Evolutionary conservation across 2,113 vertebrate species (phyloP), one percentile per base, ranked within the genome.

Genomic region (Euleptes europaea): DNA sequence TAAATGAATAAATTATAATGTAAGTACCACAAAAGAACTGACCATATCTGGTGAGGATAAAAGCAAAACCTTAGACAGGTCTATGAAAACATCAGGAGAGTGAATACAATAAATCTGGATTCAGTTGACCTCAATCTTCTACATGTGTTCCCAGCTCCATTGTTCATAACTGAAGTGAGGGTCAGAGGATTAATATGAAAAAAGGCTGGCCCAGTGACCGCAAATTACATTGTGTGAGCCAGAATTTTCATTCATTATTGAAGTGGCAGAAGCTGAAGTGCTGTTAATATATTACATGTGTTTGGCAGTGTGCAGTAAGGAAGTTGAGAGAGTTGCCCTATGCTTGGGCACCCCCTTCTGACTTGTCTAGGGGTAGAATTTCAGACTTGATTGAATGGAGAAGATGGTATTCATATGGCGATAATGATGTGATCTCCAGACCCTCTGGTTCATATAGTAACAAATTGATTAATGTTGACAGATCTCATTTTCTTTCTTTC

Each of bases 161-260:
- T 82, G 86, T 42, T 94, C 14, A 2, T 73, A 79, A 74, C 44
- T 86, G 71, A 78, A 92, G 89, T 74, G 75, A 88, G 72, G 87
- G 84, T 83, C 63, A 83, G 51, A 92, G 69, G 85, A 90, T 91
- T 90, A 90, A 76, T 89, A 89, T 7, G 84, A 92, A 70, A 84
- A 11, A 79, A 82, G 75, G 31, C 85, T 94, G 90, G 90, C 78
- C 85, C 78, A 44, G 3, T 88, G 79, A 80, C 79, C 81, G 71
- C 66, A 84, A 78, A 85, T 92, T 88, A 72, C 72, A 88, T 91
- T 86, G 88, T 73, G 83, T 67, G n/a, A 84, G 83, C 78, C 74
- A 82, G 75, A 80, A 84, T 90, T 85, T 28, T 88, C 74, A 72
- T 84, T 92, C 63, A 21, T 90, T 85, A 86, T 31, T 76, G 84